These are phyloP conservation scores for Canis aureus DNA, from an alignment of 2,113 vertebrate species.

Conservation along the genomic window DNA sequence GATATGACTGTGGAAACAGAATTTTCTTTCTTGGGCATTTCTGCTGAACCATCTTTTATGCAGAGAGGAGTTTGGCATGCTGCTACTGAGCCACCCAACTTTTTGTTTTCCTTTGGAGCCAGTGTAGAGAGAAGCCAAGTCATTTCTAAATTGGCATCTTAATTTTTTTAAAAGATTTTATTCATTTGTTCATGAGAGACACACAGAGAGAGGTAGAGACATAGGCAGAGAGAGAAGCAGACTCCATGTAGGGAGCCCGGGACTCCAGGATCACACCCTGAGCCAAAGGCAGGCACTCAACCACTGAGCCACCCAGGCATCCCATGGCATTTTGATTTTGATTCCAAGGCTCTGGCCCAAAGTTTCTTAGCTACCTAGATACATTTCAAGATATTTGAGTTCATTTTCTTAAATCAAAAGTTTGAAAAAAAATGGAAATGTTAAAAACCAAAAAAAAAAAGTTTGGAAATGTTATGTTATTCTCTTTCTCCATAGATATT, in stretches of 20 bases:
- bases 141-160: conserved; percentile 3
- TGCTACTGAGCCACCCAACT: background rate
- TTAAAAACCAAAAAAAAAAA: background rate
- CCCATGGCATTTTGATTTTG: background rate
- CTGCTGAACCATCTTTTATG: background rate
- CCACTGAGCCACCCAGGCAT: too few species aligned
- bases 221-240: too few species aligned
- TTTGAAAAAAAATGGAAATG: background rate
- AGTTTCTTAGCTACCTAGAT: background rate
- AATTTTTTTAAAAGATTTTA: too few species aligned
- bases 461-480: background rate
- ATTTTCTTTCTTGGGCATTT: conserved; percentile 50
- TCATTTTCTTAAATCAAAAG: conserved; percentile 14
- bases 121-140: background rate
- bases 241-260: too few species aligned
- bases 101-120: background rate
- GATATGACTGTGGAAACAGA: background rate
- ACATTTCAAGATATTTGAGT: background rate
- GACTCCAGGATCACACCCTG: too few species aligned
- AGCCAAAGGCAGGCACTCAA: too few species aligned
- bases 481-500: background rate
- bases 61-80: background rate
- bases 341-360: background rate
- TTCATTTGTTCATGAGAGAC: too few species aligned
- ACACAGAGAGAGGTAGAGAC: too few species aligned